Conservation (phyloP, 1,140 invertebrate genomes). For the Sycobia sp. region DNA sequence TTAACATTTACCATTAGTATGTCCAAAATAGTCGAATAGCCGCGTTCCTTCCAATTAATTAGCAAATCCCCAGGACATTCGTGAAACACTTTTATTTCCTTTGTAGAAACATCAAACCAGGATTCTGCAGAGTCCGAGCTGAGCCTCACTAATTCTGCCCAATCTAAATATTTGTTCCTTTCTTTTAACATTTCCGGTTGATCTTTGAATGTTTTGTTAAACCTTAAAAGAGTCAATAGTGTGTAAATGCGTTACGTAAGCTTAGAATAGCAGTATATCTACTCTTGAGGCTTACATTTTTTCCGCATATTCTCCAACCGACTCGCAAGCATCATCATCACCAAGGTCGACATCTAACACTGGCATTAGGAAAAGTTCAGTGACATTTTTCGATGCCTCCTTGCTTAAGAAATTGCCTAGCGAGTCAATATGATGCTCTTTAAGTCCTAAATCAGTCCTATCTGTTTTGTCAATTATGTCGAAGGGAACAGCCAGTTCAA, state of each 20-base stretch:
- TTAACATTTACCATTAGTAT: slow-evolving; percentile 67
- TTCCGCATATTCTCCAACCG: slow-evolving; percentile 58
- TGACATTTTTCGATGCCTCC: slow-evolving; percentile 19
- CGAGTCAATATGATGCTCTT: slow-evolving; percentile 60
- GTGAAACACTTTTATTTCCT: slow-evolving; percentile 57
- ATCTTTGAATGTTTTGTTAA: slow-evolving; percentile 30
- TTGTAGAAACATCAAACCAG: slow-evolving; percentile 64
- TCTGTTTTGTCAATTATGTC: slow-evolving; percentile 31
- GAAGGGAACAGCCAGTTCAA: slow-evolving; percentile 62
- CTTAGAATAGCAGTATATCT: too few species aligned
- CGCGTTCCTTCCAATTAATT: slow-evolving; percentile 67
- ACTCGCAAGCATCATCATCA: slow-evolving; percentile 43
- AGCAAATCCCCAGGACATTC: slow-evolving; percentile 64
- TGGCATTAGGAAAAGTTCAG: slow-evolving; percentile 41
- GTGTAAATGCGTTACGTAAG: too few species aligned
- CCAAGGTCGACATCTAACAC: slow-evolving; percentile 16
- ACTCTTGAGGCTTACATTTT: slow-evolving; percentile 54
- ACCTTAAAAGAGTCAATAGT: slow-evolving; percentile 25
- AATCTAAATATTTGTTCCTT: slow-evolving; percentile 54
- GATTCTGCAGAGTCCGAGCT: slow-evolving; percentile 63
- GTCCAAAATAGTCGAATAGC: slow-evolving; percentile 65
- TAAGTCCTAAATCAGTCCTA: slow-evolving; percentile 50
- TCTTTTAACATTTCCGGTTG: slow-evolving; percentile 33
- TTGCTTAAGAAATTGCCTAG: slow-evolving; percentile 27
- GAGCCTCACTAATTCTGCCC: slow-evolving; percentile 61